Evolutionary conservation across 2,113 vertebrate genomes (phyloP).

Genomic region (Otocyon megalotis): DNA sequence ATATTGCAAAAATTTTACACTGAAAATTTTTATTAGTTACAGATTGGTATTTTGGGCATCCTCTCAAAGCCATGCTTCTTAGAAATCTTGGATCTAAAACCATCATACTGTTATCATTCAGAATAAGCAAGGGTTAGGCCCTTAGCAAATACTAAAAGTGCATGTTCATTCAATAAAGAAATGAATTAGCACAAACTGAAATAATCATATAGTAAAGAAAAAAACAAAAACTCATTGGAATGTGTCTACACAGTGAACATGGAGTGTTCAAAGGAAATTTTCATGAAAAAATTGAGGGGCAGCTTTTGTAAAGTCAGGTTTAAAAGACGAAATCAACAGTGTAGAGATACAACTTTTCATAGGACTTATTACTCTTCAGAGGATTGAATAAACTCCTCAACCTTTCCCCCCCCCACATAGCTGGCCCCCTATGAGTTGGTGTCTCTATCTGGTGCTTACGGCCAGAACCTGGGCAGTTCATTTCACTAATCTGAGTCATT

Average conservation of each 20-base stretch:
- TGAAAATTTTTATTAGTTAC: neutral
- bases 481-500: neutral
- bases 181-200: neutral
- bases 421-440: neutral
- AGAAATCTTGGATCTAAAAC: constrained; percentile 17
- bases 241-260: neutral
- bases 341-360: neutral
- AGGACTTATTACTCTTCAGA: neutral
- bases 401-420: neutral
- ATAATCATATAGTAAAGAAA: constrained; percentile 9
- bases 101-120: neutral
- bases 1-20: constrained; percentile 27
- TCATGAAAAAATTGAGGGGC: neutral
- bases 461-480: neutral
- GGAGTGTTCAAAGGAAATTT: neutral
- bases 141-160: neutral
- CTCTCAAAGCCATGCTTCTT: neutral
- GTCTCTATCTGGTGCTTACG: neutral
- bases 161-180: neutral
- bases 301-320: neutral
- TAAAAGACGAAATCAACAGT: neutral
- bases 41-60: neutral
- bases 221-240: neutral
- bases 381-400: neutral
- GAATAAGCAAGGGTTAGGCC: neutral